Conservation (phyloP, 1,140 invertebrate species). For the Grapholita molesta region DNA sequence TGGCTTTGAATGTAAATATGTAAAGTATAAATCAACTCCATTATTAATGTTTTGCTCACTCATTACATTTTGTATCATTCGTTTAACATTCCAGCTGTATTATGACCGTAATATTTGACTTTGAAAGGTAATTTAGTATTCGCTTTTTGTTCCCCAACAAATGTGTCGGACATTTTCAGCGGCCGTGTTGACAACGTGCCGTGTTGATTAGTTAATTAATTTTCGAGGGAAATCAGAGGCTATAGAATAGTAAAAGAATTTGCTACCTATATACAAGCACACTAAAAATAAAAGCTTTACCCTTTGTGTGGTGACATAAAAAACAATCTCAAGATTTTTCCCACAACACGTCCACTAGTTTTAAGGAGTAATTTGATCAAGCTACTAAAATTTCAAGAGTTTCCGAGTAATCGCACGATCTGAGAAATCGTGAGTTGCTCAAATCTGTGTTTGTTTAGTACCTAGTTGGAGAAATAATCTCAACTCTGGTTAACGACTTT, state of each 20-base stretch:
- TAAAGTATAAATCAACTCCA: not conserved
- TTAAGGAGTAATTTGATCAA: conserved; percentile 7
- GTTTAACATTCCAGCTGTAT: not conserved
- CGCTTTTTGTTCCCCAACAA: not conserved
- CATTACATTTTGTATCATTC: not conserved
- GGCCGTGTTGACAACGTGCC: not conserved
- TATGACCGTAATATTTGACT: not conserved
- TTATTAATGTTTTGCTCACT: not conserved
- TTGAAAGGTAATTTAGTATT: not conserved
- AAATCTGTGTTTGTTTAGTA: not conserved
- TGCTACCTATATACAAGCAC: no score
- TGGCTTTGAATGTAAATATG: no score
- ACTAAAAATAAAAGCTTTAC: not conserved
- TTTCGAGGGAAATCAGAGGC: not conserved
- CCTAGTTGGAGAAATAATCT: not conserved
- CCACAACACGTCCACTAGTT: conserved; percentile 1
- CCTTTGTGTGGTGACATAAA: not conserved
- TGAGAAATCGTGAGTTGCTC: conserved; percentile 12
- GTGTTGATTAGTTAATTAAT: not conserved
- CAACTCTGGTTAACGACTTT: not conserved
- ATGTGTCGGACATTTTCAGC: not conserved
- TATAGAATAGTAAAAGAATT: no score
- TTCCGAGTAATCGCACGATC: conserved; percentile 7
- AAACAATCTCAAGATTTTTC: conserved; percentile 6
- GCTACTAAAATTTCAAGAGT: conserved; percentile 6